Conservation (phyloP, 2,113 vertebrate species). For the Lutjanus erythropterus region DNA sequence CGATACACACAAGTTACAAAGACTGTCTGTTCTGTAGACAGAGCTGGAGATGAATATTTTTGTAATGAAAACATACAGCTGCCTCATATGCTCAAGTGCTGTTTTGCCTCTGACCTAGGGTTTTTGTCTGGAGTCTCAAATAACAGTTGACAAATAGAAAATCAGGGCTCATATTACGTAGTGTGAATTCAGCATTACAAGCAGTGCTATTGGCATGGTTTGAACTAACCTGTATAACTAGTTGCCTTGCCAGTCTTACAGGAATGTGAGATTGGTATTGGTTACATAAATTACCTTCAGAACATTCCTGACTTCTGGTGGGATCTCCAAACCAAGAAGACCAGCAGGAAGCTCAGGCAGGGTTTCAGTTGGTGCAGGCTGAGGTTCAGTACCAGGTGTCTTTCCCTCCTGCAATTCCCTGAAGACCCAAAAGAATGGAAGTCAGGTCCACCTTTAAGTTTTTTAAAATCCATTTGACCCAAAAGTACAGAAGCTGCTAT, state of each 20-base stretch:
- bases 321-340: conserved; percentile 85
- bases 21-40: too few species aligned
- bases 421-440: conserved; percentile 2
- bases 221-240: neutral
- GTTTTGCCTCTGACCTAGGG: too few species aligned
- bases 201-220: too few species aligned
- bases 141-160: too few species aligned
- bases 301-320: conserved; percentile 82
- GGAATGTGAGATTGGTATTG: too few species aligned
- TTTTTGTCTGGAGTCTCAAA: too few species aligned
- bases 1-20: too few species aligned
- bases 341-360: conserved; percentile 78
- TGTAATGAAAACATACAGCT: too few species aligned
- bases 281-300: conserved; percentile 81
- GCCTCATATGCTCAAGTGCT: too few species aligned
- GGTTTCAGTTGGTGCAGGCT: conserved; percentile 56
- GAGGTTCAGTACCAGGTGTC: conserved; percentile 55
- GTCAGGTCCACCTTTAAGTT: neutral
- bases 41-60: too few species aligned
- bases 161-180: too few species aligned
- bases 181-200: too few species aligned
- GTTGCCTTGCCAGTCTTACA: neutral
- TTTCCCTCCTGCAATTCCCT: conserved; percentile 84
- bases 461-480: neutral
- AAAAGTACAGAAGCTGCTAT: neutral